phyloP scores from a whole-genome alignment of 1,140 invertebrate species.

The Drosophila fuyamai region DNA sequence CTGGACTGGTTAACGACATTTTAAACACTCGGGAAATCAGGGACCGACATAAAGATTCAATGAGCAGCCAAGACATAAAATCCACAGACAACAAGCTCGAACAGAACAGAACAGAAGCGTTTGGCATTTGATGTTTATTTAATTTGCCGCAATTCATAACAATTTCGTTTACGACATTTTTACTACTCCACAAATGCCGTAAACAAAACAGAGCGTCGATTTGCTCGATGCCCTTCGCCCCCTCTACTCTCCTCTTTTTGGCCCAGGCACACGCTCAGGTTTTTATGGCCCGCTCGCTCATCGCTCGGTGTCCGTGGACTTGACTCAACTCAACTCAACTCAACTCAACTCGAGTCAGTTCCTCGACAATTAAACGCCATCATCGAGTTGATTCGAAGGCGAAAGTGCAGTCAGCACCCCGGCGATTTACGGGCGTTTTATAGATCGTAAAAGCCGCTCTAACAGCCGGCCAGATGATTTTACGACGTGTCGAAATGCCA shows the following conservation, averaged over 20 bases:
- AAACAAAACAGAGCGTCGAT: slow-evolving; percentile 65
- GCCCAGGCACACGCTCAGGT: slow-evolving; percentile 23
- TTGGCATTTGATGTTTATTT: slow-evolving; percentile 81
- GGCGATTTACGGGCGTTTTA: slow-evolving; percentile 78
- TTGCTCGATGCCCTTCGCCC: slow-evolving; percentile 34
- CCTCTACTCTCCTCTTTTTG: slow-evolving; percentile 37
- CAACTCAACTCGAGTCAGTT: slow-evolving; percentile 12
- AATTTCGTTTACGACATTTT: slow-evolving; percentile 82
- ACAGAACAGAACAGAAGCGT: slow-evolving; percentile 42
- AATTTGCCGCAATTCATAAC: slow-evolving; percentile 81
- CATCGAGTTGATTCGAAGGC: slow-evolving; percentile 46
- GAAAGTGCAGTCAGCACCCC: slow-evolving; percentile 63
- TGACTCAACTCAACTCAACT: slow-evolving; percentile 14
- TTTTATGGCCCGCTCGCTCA: slow-evolving; percentile 3
- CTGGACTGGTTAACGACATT: slow-evolving; percentile 60
- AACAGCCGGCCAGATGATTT: slow-evolving; percentile 71
- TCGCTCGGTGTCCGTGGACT: slow-evolving; percentile 15
- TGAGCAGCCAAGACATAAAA: slow-evolving; percentile 45
- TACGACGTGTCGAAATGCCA: slow-evolving; percentile 74
- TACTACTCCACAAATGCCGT: slow-evolving; percentile 70
- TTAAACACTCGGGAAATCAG: slow-evolving; percentile 68
- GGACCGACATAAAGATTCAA: slow-evolving; percentile 60
- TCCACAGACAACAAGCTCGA: slow-evolving; percentile 22
- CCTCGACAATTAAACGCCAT: slow-evolving; percentile 70
- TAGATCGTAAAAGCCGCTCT: slow-evolving; percentile 76